Evolutionary conservation across 2,113 vertebrate genomes (phyloP).

Genomic region (Marmota flaviventris): DNA sequence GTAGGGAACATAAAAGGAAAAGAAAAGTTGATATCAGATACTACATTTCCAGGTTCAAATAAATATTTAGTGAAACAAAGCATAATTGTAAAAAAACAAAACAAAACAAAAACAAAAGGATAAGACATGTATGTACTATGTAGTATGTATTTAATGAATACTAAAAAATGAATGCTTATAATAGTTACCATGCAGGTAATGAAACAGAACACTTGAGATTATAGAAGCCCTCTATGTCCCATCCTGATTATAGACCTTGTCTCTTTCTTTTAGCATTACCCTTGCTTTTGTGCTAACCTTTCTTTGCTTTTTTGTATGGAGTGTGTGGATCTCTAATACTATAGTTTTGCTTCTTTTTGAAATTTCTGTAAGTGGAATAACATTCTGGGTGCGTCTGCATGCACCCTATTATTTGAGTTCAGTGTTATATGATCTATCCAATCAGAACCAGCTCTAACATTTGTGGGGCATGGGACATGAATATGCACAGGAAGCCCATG

Average conservation of each 20-base stretch:
- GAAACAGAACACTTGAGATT: background rate
- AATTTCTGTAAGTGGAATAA: background rate
- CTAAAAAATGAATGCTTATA: background rate
- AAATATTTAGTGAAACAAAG: conserved; percentile 7
- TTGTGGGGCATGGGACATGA: background rate
- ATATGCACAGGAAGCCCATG: background rate
- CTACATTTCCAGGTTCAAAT: background rate
- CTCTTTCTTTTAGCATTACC: background rate
- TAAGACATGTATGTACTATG: background rate
- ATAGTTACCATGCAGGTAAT: too few relatives aligned
- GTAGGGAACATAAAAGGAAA: background rate
- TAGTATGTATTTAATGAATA: background rate
- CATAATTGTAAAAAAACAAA: background rate
- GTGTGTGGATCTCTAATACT: background rate
- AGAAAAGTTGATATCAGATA: background rate
- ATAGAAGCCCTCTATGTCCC: background rate
- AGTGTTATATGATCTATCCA: background rate
- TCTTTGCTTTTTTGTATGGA: background rate
- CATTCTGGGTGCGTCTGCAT: background rate
- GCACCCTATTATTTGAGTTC: background rate
- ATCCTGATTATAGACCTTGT: background rate
- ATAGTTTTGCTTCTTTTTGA: background rate
- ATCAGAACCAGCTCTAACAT: background rate
- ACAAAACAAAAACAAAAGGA: too few relatives aligned
- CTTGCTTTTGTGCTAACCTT: background rate